phyloP scores from a whole-genome alignment of 2,888 invertebrate species.

The Lithophane ornitopus region DNA sequence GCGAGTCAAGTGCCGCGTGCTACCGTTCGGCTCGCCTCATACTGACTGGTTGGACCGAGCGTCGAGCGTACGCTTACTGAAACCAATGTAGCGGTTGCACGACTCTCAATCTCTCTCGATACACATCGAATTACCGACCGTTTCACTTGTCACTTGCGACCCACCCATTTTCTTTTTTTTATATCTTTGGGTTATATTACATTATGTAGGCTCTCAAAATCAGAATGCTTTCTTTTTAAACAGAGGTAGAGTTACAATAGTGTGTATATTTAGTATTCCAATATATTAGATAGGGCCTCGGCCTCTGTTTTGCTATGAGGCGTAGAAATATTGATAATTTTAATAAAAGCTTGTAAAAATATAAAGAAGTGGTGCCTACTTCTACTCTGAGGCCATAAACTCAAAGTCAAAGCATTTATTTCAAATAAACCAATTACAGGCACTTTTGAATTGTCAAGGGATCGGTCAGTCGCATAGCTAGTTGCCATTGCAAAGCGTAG shows the following conservation, averaged over 20 bases:
- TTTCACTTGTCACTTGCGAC: conserved; percentile 37
- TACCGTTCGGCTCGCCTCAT: conserved; percentile 76
- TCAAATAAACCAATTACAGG: too few species aligned
- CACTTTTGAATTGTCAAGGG: too few species aligned
- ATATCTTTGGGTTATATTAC: not conserved
- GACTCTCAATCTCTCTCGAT: conserved; percentile 27
- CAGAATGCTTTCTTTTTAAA: not conserved
- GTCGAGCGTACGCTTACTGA: conserved; percentile 27
- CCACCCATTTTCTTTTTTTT: conserved; percentile 1
- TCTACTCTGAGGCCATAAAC: not conserved
- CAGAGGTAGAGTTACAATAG: not conserved
- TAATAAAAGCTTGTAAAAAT: not conserved
- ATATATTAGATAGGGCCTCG: too few species aligned
- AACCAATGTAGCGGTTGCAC: conserved; percentile 25
- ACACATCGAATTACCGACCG: conserved; percentile 1
- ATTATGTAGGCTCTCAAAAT: not conserved
- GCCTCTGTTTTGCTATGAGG: not conserved
- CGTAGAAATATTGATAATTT: not conserved
- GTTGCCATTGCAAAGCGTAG: too few species aligned
- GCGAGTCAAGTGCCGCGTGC: conserved; percentile 73
- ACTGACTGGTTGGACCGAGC: conserved; percentile 72
- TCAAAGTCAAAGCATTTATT: too few species aligned
- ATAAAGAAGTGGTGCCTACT: not conserved
- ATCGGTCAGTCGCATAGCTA: too few species aligned
- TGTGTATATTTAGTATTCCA: not conserved